A percentile compares a stretch with the other conserved stretches of the same genome.
phyloP scores from a whole-genome alignment of 2,797 vertebrate species.

The Argyrosomus regius region DNA sequence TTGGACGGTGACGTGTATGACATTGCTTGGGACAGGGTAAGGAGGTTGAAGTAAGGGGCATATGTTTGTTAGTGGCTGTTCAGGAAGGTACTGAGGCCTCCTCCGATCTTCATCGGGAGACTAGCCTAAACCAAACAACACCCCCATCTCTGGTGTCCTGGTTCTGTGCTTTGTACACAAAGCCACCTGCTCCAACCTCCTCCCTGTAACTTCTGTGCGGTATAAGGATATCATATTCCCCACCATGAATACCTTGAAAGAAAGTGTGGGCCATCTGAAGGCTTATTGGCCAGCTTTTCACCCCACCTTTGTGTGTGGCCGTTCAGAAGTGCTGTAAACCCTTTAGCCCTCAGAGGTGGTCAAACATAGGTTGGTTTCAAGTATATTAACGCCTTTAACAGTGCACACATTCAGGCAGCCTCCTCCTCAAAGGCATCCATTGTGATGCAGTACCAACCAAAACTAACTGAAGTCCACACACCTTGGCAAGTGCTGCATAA shows the following conservation, averaged over 20 bases:
- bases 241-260: neutral
- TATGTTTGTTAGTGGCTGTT: no score
- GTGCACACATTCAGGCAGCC: neutral
- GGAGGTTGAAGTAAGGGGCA: no score
- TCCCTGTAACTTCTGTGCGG: neutral
- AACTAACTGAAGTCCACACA: neutral
- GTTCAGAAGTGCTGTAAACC: neutral
- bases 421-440: neutral
- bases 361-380: neutral
- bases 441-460: neutral
- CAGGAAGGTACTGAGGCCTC: no score
- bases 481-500: neutral
- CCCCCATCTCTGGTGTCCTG: neutral
- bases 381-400: neutral
- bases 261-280: no score
- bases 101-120: no score
- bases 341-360: conserved; percentile 1
- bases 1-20: no score
- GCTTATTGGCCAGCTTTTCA: neutral
- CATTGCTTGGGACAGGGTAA: no score
- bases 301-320: neutral
- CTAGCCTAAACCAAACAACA: neutral
- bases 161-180: neutral
- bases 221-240: conserved; percentile 7
- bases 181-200: neutral